phyloP scores from a whole-genome alignment of 1,140 invertebrate genomes.

The Phenacoccus solenopsis region DNA sequence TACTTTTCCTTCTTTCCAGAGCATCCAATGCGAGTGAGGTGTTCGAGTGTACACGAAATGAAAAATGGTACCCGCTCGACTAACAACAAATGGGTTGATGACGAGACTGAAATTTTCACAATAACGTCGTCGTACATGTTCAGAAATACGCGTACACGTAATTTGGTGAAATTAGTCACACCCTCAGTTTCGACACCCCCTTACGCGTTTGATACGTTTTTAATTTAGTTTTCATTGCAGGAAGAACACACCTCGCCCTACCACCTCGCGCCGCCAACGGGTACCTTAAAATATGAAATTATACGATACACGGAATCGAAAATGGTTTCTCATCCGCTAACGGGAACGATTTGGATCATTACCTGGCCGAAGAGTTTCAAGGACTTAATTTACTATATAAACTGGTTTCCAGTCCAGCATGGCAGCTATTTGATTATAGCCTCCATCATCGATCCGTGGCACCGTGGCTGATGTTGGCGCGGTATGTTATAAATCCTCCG shows the following conservation, averaged over 20 bases:
- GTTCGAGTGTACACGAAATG: too few relatives aligned
- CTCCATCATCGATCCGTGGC: background rate
- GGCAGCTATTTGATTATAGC: background rate
- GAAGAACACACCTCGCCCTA: too few relatives aligned
- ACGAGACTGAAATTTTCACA: background rate
- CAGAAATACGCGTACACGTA: background rate
- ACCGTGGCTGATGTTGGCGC: too few relatives aligned
- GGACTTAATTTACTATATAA: slow-evolving; percentile 3
- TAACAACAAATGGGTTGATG: background rate
- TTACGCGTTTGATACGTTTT: background rate
- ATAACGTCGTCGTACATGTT: too few relatives aligned
- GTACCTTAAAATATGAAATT: too few relatives aligned
- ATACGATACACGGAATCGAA: background rate
- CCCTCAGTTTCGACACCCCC: background rate
- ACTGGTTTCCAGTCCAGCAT: background rate
- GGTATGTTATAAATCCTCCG: too few relatives aligned
- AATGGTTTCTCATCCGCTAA: background rate
- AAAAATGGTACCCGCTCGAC: too few relatives aligned
- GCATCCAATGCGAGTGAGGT: too few relatives aligned
- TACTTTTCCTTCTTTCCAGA: too few relatives aligned
- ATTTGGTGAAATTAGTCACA: background rate
- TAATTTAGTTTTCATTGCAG: background rate
- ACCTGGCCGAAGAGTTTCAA: background rate
- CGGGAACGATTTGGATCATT: background rate
- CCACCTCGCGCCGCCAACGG: too few relatives aligned